Evolutionary conservation across 2,113 vertebrate species (phyloP).

Genomic region (Podiceps cristatus): DNA sequence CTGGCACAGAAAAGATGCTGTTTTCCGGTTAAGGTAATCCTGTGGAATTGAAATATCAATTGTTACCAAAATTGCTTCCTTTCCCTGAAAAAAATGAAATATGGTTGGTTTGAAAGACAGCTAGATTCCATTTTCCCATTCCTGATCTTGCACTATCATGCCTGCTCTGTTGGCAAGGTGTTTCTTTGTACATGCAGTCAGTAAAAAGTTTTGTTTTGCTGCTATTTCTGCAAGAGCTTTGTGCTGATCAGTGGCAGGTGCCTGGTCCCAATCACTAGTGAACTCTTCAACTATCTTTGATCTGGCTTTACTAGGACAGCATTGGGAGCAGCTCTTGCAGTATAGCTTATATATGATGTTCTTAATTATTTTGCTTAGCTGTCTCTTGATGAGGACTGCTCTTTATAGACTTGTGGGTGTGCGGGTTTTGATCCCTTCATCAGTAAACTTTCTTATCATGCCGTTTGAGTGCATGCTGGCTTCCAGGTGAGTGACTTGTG

Average conservation of each 20-base stretch:
- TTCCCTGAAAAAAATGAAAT: background rate
- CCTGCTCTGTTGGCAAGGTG: background rate
- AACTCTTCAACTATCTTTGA: background rate
- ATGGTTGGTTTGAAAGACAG: background rate
- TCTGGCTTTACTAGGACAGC: background rate
- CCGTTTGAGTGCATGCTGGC: background rate
- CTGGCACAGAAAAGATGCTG: background rate
- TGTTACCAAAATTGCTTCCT: background rate
- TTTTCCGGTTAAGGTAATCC: background rate
- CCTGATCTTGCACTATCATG: background rate
- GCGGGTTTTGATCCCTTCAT: background rate
- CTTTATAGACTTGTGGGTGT: background rate
- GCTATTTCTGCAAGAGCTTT: background rate
- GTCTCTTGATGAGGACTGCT: background rate
- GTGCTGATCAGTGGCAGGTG: background rate
- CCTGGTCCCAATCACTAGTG: background rate
- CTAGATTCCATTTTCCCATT: background rate
- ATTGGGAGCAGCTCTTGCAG: background rate
- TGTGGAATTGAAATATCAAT: background rate
- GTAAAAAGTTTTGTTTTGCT: background rate
- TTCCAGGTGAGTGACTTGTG: background rate
- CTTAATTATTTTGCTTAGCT: background rate
- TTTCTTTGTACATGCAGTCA: background rate
- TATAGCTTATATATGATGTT: background rate
- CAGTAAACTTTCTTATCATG: background rate